Conservation (phyloP, 1,140 invertebrate species). For the Marisa cornuarietis region DNA sequence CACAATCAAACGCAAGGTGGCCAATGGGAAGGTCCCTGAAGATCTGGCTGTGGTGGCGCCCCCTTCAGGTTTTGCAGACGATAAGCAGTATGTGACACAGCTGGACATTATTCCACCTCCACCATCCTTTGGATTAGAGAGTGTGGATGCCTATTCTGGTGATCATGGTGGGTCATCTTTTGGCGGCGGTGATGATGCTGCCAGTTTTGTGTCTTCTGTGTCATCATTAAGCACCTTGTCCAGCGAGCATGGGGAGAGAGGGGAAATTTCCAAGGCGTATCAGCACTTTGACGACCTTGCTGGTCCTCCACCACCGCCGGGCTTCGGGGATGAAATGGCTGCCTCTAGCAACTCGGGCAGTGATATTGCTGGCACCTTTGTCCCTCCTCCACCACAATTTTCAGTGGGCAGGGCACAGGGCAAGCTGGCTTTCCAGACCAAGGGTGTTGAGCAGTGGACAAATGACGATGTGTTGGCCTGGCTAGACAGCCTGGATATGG, state of each 20-base stretch:
- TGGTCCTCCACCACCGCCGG: conserved; percentile 57
- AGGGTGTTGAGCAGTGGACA: conserved; percentile 55
- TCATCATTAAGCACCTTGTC: conserved; percentile 58
- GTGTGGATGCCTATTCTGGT: conserved; percentile 17
- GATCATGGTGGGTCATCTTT: conserved; percentile 33
- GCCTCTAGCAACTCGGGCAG: conserved; percentile 24
- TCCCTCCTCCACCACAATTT: conserved; percentile 49
- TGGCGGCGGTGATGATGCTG: conserved; percentile 43
- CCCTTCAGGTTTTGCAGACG: conserved; percentile 52
- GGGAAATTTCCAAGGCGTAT: neutral
- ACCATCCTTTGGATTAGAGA: conserved; percentile 41
- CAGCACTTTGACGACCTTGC: conserved; percentile 51
- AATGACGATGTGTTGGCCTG: conserved; percentile 62
- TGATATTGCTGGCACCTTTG: conserved; percentile 33
- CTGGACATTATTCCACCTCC: conserved; percentile 59
- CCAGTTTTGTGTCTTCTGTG: conserved; percentile 54
- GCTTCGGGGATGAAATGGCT: conserved; percentile 32
- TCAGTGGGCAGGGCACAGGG: neutral
- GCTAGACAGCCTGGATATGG: conserved; percentile 60
- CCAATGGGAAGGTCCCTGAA: conserved; percentile 14
- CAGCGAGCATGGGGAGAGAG: conserved; percentile 47
- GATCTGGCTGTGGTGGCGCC: conserved; percentile 34
- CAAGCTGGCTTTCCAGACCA: conserved; percentile 39
- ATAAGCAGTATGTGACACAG: neutral
- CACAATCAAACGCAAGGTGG: conserved; percentile 18